These are phyloP conservation scores for Rhagonycha lutea DNA, from an alignment of 2,888 invertebrate genomes.

Conservation along the genomic window DNA sequence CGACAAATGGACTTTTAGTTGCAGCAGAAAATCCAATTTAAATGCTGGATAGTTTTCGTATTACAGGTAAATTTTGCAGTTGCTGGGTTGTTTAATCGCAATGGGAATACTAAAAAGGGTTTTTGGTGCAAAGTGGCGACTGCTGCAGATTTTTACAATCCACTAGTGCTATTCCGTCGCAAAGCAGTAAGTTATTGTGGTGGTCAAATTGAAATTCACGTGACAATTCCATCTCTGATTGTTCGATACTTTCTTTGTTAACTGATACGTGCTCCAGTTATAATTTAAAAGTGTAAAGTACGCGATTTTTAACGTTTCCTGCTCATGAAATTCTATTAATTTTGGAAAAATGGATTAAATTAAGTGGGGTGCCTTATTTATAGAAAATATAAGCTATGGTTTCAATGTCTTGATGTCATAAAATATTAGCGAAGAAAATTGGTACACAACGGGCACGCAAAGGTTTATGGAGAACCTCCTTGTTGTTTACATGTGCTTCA, in stretches of 20 bases:
- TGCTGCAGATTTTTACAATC: conserved; percentile 23
- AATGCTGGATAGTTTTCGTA: conserved; percentile 15
- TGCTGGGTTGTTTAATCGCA: conserved; percentile 7
- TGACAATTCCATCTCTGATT: conserved; percentile 21
- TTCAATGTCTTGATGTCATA: conserved; percentile 4
- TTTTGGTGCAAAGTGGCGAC: conserved; percentile 29
- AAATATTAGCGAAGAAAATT: conserved; percentile 18
- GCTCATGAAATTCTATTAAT: not conserved
- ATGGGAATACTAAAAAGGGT: conserved; percentile 21
- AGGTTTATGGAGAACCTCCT: conserved; percentile 17
- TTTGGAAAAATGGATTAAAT: no score
- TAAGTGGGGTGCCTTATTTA: not conserved
- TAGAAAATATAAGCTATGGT: not conserved
- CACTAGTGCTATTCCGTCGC: conserved; percentile 19
- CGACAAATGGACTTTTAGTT: not conserved
- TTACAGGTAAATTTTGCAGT: conserved; percentile 17
- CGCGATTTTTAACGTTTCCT: not conserved
- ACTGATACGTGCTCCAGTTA: conserved; percentile 2
- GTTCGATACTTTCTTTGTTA: conserved; percentile 4
- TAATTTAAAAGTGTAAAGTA: not conserved
- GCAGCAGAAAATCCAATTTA: not conserved
- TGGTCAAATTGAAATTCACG: conserved; percentile 28
- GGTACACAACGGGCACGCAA: conserved; percentile 14
- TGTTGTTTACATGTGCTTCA: conserved; percentile 26
- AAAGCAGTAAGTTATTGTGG: conserved; percentile 23